Conservation (phyloP, 1,140 invertebrate species). For the Glossosoma conforme region DNA sequence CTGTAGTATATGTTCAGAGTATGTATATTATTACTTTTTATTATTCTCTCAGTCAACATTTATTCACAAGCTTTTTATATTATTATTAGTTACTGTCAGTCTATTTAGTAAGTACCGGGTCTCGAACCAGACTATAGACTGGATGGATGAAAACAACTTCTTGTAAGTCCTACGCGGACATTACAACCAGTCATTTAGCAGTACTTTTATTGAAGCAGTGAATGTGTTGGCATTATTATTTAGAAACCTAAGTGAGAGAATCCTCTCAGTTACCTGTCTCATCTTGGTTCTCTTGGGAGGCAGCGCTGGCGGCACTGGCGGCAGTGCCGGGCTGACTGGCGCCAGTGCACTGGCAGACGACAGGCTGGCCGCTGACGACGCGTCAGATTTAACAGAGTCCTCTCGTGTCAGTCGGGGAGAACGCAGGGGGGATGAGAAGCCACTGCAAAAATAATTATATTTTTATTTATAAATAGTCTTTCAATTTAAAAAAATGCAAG, state of each 20-base stretch:
- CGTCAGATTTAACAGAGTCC: conserved; percentile 25
- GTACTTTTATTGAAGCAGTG: too few species aligned
- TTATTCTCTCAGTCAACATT: too few species aligned
- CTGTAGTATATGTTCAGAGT: too few species aligned
- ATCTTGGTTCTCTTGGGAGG: conserved; percentile 67
- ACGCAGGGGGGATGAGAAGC: conserved; percentile 23
- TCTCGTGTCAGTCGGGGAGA: conserved; percentile 21
- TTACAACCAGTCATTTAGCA: too few species aligned
- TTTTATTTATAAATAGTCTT: too few species aligned
- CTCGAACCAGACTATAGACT: too few species aligned
- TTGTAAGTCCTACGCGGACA: too few species aligned
- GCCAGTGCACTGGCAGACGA: conserved; percentile 8
- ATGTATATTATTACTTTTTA: too few species aligned
- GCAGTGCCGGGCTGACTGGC: conserved; percentile 25
- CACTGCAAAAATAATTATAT: conserved; percentile 16
- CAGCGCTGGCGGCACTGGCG: conserved; percentile 63
- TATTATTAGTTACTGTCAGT: too few species aligned
- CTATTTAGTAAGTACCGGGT: not conserved
- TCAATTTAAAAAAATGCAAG: too few species aligned
- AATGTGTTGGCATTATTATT: not conserved
- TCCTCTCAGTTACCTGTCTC: conserved; percentile 45
- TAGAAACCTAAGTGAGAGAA: not conserved
- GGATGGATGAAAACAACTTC: too few species aligned
- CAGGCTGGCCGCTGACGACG: conserved; percentile 15
- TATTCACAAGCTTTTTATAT: too few species aligned